Evolutionary conservation across 1,140 invertebrate species (phyloP), one percentile per base, ranked within the genome.

Genomic region (Scaptomyza pallida): DNA sequence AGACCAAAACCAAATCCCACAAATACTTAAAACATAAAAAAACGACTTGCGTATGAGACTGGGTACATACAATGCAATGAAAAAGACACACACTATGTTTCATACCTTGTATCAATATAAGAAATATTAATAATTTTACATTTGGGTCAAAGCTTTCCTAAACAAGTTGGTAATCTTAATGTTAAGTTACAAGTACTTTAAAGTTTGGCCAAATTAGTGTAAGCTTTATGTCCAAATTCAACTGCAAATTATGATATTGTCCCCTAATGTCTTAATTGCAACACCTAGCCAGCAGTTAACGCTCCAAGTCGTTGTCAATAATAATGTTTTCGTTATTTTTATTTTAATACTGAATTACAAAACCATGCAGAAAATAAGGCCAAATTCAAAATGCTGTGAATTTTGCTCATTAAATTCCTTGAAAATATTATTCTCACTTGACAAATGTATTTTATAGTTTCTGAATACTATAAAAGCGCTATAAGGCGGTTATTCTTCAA

Each of bases 161-260:
- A 13, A 23, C 17, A 45, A 23, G 35, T 40, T 33, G 23, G 59
- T 70, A 35, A 26, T 30, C 35, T 15, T 37, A 19, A 16, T 47
- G 2, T 26, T 45, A 41, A 50, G 50, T 9, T 33, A 45, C 30
- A 43, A 59, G 33, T 62, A 48, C 68, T 73, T 64, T 59, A 62
- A 15, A 55, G 64, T 70, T 81, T 65, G 13, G 52, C 30, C 72
- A 68, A 50, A 59, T 43, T 60, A 50, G 52, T 81, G 68, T 56
- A 72, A 55, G 23, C 74, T 62, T 71, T 82, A 71, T 77, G 70
- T 21, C 59, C 52, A 75, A 56, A 77, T 74, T 67, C 56, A 82
- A 67, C 78, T 78, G 63, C 78, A 67, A 77, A 74, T 77, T 82
- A 63, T 70, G 45, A 63, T 67, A 70, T 65, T 81, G 37, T 35